Percentiles rank a stretch among this genome's conserved stretches.
These are phyloP conservation scores for Buceros bicornis DNA, from an alignment of 2,797 vertebrate species.

Conservation along the genomic window DNA sequence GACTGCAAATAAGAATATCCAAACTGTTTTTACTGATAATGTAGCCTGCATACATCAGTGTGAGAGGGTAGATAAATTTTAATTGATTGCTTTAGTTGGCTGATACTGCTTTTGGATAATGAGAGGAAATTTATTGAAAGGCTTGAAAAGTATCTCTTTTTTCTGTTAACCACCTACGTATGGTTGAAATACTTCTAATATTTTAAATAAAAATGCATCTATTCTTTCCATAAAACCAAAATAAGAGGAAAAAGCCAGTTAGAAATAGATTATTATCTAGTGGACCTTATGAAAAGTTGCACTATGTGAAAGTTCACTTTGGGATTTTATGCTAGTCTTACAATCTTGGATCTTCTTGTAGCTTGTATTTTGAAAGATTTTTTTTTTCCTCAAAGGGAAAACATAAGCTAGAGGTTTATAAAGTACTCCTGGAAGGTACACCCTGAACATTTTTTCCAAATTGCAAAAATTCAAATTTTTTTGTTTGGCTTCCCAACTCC, in stretches of 20 bases:
- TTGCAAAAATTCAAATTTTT: neutral
- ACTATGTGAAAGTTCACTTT: neutral
- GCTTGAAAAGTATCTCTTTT: neutral
- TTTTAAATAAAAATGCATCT: neutral
- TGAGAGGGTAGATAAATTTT: neutral
- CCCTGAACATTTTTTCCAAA: neutral
- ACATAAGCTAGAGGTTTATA: neutral
- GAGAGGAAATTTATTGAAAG: neutral
- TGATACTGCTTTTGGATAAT: neutral
- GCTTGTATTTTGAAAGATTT: neutral
- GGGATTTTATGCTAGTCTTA: neutral
- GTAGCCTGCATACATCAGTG: neutral
- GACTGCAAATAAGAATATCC: neutral
- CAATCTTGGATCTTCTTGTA: neutral
- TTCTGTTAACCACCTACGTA: fast-evolving
- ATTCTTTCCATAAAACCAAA: neutral
- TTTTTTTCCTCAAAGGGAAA: neutral
- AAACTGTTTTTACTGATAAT: neutral
- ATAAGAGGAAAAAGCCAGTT: neutral
- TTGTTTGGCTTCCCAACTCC: neutral
- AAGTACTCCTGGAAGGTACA: neutral
- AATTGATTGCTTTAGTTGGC: neutral
- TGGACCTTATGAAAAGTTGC: neutral
- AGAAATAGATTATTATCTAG: neutral
- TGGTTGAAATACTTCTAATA: neutral